Evolutionary conservation across 2,888 invertebrate species (phyloP).

Genomic region (Phytoseiulus persimilis): DNA sequence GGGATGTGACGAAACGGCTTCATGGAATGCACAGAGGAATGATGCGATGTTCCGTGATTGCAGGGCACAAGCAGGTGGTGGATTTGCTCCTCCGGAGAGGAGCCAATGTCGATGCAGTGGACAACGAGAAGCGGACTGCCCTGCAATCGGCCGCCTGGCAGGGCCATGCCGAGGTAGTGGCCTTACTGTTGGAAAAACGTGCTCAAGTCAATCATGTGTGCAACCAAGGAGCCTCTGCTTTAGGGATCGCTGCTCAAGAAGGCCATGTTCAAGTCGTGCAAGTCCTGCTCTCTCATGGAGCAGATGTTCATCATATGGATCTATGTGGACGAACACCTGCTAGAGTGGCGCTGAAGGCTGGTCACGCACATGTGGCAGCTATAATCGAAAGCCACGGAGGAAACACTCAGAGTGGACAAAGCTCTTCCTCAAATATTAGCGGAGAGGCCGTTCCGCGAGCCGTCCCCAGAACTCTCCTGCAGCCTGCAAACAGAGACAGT

Average conservation of each 20-base stretch:
- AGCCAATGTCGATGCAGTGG: conserved; percentile 77
- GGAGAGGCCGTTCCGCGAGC: conserved; percentile 11
- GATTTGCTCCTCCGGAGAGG: conserved; percentile 71
- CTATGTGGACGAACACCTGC: conserved; percentile 55
- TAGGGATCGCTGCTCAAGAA: conserved; percentile 88
- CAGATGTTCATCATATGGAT: conserved; percentile 52
- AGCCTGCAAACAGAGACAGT: conserved; percentile 28
- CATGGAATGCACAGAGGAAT: conserved; percentile 47
- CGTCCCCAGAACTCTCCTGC: conserved; percentile 7
- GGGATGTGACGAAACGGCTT: conserved; percentile 47
- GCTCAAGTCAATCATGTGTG: conserved; percentile 74
- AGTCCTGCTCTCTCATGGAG: conserved; percentile 53
- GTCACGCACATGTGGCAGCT: conserved; percentile 67
- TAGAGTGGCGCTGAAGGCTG: conserved; percentile 81
- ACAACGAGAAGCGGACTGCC: conserved; percentile 76
- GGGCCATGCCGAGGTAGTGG: conserved; percentile 75
- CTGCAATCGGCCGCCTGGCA: conserved; percentile 93
- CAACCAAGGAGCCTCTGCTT: conserved; percentile 79
- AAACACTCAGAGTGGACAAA: conserved; percentile 54
- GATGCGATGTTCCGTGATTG: conserved; percentile 43
- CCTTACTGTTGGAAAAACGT: conserved; percentile 64
- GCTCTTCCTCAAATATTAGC: conserved; percentile 39
- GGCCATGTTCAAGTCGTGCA: conserved; percentile 86
- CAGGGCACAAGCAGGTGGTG: conserved; percentile 74
- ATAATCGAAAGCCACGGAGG: conserved; percentile 48